phyloP scores from a whole-genome alignment of 2,113 vertebrate species.

The Abramis brama region DNA sequence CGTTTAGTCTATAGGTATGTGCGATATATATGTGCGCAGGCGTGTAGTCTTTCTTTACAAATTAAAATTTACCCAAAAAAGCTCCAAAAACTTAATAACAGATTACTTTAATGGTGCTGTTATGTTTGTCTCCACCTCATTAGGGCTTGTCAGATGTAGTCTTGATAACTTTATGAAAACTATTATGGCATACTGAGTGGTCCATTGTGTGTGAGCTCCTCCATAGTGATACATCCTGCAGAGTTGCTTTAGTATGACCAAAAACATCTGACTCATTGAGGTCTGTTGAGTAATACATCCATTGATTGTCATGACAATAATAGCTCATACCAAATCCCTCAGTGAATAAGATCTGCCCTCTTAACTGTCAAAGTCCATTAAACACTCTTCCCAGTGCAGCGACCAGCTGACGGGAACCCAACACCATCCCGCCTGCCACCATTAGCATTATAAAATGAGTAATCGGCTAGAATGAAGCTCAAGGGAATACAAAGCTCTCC shows the following conservation, averaged over 20 bases:
- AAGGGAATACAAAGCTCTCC: conserved; percentile 74
- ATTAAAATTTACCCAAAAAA: neutral
- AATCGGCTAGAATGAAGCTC: conserved; percentile 86
- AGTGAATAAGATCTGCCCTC: conserved; percentile 84
- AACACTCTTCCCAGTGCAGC: conserved; percentile 81
- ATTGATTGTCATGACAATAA: conserved; percentile 81
- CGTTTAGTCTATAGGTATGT: too few species aligned
- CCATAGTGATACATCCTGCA: conserved; percentile 73
- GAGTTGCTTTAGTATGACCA: conserved; percentile 76
- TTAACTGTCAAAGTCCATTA: conserved; percentile 88
- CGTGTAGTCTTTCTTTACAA: too few species aligned
- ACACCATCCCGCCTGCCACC: conserved; percentile 78
- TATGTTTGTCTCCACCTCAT: too few species aligned
- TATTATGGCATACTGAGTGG: neutral
- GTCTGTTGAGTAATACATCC: conserved; percentile 76
- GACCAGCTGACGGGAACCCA: conserved; percentile 87
- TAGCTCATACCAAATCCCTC: conserved; percentile 83
- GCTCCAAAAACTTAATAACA: too few species aligned
- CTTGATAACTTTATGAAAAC: too few species aligned
- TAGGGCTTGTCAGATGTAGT: too few species aligned
- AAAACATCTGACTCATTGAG: conserved; percentile 80
- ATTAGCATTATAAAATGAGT: conserved; percentile 93
- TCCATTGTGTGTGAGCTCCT: conserved; percentile 45
- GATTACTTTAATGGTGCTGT: too few species aligned
- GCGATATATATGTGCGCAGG: too few species aligned